Evolutionary conservation across 2,113 vertebrate genomes (phyloP), one percentile per base, ranked within the genome.

Genomic region (Cephalopholis sonnerati): DNA sequence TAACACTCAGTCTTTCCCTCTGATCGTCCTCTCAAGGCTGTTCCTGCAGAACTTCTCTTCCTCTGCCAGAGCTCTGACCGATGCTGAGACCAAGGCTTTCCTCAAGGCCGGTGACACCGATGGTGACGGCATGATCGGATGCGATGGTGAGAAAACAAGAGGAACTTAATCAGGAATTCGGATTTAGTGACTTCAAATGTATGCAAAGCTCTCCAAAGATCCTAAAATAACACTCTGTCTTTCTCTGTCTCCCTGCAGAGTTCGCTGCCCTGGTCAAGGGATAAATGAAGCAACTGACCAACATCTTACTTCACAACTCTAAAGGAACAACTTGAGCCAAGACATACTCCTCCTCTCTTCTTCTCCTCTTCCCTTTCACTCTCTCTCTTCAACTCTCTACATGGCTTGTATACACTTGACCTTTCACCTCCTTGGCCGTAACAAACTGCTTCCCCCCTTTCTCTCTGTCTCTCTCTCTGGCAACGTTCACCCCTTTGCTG

Each of bases 91-190:
- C 79, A 91, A 94, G 88, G 39, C 62, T 0, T 95, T 97, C 77
- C 89, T 97, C 15, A 1, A 86, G 85, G 96, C 93, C 25, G 96
- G 95, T 24, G 96, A 97, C 82, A 88, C 88, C 3, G 96, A 97
- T 77, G 94, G 96, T 39, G 95, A 97, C 0, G 95, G 96, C 80
- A 96, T 94, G 94, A 97, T 95, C 17, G 96, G 96, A 92, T 87
- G 93, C 85, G 95, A 96, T 64, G 94, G 95, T 96, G 87, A 95
- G 93, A 17, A 54, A 3, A 22, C 20, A 3, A 65, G 3, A 16
- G 0, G 12, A 65, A 27, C 53, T 61, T 44, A 25, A 32, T 25
- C 36, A 29, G 41, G 10, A 29, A 29, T 39, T 36, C 8, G 44
- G 12, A 25, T 54, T 41, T 7, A 29, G n/a, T 8, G 27, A 17